Conservation (phyloP, 2,113 vertebrate genomes). For the Mus musculus region GRCm39 chr8:61768001-61768500, state of each 20-base stretch:
- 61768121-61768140: background rate
- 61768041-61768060: background rate
- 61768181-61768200: background rate
- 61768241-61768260: too few species aligned
- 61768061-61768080: background rate
- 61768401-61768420: background rate
- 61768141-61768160: background rate
- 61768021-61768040: background rate
- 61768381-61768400: background rate
- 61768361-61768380: too few species aligned
- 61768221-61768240: conserved; percentile 21
- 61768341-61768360: too few species aligned
- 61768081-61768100: background rate
- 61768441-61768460: background rate
- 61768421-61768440: background rate
- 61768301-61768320: too few species aligned
- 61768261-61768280: too few species aligned
- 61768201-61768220: background rate
- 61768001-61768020: background rate
- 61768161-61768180: background rate
- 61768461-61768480: background rate
- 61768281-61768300: too few species aligned
- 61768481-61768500: background rate
- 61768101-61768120: background rate
- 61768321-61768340: too few species aligned